Base-by-base conservation (phyloP, 2,888 invertebrate genomes). In the Caenorhabditis virilis region DNA sequence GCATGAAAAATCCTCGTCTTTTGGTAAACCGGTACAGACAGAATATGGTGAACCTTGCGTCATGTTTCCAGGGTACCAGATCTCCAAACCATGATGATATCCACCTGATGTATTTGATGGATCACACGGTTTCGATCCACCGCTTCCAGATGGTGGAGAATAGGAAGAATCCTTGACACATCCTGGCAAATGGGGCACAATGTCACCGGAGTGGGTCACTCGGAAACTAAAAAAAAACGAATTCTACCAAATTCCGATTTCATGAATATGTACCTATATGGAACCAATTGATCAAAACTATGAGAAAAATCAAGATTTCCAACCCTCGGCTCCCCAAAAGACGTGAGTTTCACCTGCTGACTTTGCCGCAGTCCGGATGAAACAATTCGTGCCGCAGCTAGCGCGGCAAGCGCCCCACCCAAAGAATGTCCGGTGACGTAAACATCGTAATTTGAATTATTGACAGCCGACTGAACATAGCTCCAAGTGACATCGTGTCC, bases 401-500 rank as follows among this genome's bases (percentile, higher is more conserved):
- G 39, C 11, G 48, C 54, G 42, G 69, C 51, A 54, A 50, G 33
- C 1, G 80, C 80, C 15, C 76, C 80, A 25, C 80, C 80, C 23
- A 80, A 62, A 0, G 79, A 80, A 55, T 80, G 80, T 11, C 80
- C 80, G 3, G 79, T 80, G 35, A 80, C 71, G 41, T 76, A 72
- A 18, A 80, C 74, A 35, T 58, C 58, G 43, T 72, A 80, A 27
- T 69, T 64, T n/a, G n/a, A n/a, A n/a, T n/a, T n/a, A n/a, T n/a
- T n/a, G n/a, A n/a, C n/a, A n/a, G n/a, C n/a, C n/a, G n/a, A n/a
- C n/a, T n/a, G n/a, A n/a, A 80, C 66, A 13, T 56, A 58, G 13
- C 60, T 52, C 81, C 81, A 80, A 18, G 81, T 61, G 13, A 68
- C 55, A 27, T 74, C 65, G 33, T 77, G 73, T 18, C 77, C 80